Conservation (phyloP, 2,888 invertebrate species). For the Gandaritis pyraliata region DNA sequence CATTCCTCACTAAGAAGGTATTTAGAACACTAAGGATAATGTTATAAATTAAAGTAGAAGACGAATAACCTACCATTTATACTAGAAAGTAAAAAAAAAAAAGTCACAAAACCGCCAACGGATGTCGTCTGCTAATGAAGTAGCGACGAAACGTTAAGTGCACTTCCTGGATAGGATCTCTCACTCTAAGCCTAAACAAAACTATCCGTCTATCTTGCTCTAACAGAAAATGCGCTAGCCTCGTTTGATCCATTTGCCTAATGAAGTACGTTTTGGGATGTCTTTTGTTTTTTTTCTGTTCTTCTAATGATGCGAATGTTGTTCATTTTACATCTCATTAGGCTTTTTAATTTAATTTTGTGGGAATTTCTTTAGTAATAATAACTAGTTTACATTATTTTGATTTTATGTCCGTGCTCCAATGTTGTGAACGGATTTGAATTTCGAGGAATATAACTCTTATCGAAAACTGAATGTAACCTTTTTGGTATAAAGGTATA, state of each 20-base stretch:
- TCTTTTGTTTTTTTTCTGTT: conserved; percentile 36
- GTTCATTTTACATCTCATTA: conserved; percentile 14
- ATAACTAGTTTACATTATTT: too few species aligned
- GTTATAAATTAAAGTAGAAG: conserved; percentile 35
- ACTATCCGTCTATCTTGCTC: conserved; percentile 50
- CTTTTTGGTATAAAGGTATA: neutral
- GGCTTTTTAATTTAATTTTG: neutral
- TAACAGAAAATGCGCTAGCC: conserved; percentile 51
- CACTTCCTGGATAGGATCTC: conserved; percentile 50
- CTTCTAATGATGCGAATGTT: conserved; percentile 26
- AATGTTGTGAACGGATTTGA: neutral
- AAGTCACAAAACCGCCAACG: conserved; percentile 54
- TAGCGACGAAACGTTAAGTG: conserved; percentile 57
- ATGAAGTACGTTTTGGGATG: conserved; percentile 54
- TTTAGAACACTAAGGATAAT: conserved; percentile 17
- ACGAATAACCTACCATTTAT: conserved; percentile 28
- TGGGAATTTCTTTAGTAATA: neutral
- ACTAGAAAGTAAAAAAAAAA: conserved; percentile 40
- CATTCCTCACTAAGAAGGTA: too few species aligned
- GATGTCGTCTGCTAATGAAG: conserved; percentile 66
- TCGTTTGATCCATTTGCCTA: conserved; percentile 64
- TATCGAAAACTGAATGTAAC: neutral
- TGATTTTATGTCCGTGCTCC: too few species aligned
- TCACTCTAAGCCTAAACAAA: conserved; percentile 46
- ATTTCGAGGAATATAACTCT: neutral